These are phyloP conservation scores for Lamprologus ornatipinnis DNA, from an alignment of 2,113 vertebrate genomes.

Conservation along the genomic window DNA sequence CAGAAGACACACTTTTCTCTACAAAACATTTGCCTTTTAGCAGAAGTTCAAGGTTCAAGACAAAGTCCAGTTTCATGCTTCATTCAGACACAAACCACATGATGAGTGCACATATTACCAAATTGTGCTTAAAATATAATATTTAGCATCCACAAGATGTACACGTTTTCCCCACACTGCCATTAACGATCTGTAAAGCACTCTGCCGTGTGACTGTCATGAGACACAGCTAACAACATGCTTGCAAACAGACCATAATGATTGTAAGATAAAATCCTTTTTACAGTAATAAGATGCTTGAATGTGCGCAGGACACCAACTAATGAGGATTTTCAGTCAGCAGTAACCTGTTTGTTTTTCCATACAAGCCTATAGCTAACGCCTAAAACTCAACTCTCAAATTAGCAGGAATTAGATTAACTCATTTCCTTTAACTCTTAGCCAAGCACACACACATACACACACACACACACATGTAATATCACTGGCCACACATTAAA, in stretches of 20 bases:
- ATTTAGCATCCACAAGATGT: background rate
- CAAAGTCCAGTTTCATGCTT: background rate
- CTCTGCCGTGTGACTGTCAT: background rate
- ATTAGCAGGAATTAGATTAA: background rate
- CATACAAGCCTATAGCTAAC: background rate
- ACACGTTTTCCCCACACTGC: background rate
- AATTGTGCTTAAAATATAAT: background rate
- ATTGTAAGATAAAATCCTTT: background rate
- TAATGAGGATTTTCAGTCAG: background rate
- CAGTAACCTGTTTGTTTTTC: background rate
- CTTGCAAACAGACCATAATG: background rate
- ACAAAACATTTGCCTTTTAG: background rate
- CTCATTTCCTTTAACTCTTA: background rate
- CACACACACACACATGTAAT: accelerated
- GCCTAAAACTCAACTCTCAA: background rate
- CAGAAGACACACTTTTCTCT: background rate
- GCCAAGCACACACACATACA: accelerated
- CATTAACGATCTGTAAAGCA: background rate
- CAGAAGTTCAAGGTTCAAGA: background rate
- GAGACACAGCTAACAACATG: background rate
- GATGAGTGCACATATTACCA: background rate
- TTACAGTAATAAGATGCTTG: background rate
- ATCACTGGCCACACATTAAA: background rate
- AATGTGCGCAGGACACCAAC: background rate
- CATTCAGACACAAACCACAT: background rate